Conservation (phyloP, 2,888 invertebrate genomes). For the Altica lythri region DNA sequence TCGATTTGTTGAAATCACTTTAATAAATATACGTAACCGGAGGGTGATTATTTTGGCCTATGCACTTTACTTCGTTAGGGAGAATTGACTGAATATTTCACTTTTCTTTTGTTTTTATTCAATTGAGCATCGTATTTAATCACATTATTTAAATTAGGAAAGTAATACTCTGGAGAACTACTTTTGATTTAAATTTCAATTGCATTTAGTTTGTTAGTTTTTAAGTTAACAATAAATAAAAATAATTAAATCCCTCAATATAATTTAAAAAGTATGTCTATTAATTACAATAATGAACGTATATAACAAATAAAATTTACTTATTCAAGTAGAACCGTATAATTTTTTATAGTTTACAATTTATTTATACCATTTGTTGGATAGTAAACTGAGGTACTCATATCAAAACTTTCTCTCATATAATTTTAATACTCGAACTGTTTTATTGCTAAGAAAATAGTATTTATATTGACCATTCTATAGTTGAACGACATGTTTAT, state of each 20-base stretch:
- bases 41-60: slow-evolving; percentile 34
- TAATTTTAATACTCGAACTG: slow-evolving; percentile 5
- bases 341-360: neutral
- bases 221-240: no score
- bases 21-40: slow-evolving; percentile 36
- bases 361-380: neutral
- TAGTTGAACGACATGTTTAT: slow-evolving; percentile 11
- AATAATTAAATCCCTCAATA: no score
- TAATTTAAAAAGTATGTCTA: no score
- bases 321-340: no score
- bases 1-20: slow-evolving; percentile 41
- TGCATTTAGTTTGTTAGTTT: no score
- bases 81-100: slow-evolving; percentile 24
- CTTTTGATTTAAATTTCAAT: no score
- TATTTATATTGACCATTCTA: slow-evolving; percentile 13
- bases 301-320: no score
- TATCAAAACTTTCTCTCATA: slow-evolving; percentile 5
- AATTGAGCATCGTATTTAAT: slow-evolving; percentile 9
- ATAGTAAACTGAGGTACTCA: neutral
- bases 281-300: no score
- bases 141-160: no score
- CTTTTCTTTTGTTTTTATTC: slow-evolving; percentile 17
- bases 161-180: no score
- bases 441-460: slow-evolving; percentile 8
- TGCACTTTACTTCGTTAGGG: slow-evolving; percentile 22